Evolutionary conservation across 2,113 vertebrate species (phyloP).

Genomic region (Ahaetulla prasina): DNA sequence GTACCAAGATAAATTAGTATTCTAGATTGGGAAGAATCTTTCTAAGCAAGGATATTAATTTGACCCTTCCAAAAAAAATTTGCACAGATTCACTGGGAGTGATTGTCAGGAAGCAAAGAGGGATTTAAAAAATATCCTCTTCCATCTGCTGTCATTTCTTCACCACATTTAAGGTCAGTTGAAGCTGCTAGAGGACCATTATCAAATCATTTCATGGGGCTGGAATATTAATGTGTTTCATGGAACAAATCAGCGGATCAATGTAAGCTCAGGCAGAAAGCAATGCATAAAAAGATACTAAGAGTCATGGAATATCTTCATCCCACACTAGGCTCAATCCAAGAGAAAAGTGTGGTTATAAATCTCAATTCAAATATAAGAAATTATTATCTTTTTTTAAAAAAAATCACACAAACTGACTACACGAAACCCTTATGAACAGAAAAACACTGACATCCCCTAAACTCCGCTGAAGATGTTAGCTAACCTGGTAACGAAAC

Average conservation of each 20-base stretch:
- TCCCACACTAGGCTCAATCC: not conserved
- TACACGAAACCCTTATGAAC: no score
- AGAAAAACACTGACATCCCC: no score
- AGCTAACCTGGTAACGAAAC: no score
- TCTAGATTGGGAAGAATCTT: not conserved
- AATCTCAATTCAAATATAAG: not conserved
- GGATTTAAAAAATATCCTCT: not conserved
- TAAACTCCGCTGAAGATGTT: no score
- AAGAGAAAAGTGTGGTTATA: not conserved
- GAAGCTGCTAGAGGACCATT: conserved; percentile 47
- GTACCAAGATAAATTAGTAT: not conserved
- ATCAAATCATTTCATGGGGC: conserved; percentile 30
- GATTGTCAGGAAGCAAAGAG: not conserved
- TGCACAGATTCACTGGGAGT: not conserved
- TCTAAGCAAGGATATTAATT: not conserved
- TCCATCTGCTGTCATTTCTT: conserved; percentile 10
- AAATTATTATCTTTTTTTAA: not conserved
- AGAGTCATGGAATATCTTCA: not conserved
- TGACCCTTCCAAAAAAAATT: not conserved
- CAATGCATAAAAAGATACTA: not conserved
- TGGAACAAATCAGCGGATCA: conserved; percentile 31
- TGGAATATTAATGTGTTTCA: conserved; percentile 53
- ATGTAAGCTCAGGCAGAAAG: conserved; percentile 25
- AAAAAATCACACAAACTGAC: not conserved
- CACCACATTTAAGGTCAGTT: conserved; percentile 23